Percentiles rank a stretch among this genome's conserved stretches.
Evolutionary conservation across 2,113 vertebrate genomes (phyloP).

Genomic region (Bagarius yarrelli): DNA sequence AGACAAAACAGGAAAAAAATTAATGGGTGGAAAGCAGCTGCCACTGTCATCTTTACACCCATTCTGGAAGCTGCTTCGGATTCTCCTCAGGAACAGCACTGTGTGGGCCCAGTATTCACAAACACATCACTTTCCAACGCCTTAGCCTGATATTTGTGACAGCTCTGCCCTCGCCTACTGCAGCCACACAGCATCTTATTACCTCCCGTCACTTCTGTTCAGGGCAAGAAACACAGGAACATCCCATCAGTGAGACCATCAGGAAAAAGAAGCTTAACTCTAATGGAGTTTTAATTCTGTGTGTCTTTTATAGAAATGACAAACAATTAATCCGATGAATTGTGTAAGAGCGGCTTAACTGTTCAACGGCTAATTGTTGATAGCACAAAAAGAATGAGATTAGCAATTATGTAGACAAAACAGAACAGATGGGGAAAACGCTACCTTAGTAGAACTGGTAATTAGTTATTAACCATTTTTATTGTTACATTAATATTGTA

Average conservation of each 20-base stretch:
- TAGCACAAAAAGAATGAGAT: not conserved
- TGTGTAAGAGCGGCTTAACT: conserved; percentile 7
- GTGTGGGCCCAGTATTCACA: conserved; percentile 43
- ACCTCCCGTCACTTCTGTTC: conserved; percentile 28
- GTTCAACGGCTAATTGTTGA: not conserved
- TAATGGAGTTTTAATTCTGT: conserved; percentile 25
- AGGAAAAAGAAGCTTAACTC: conserved; percentile 11
- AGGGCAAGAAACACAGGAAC: conserved; percentile 17
- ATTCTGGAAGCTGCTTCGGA: conserved; percentile 38
- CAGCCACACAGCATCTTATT: conserved; percentile 42
- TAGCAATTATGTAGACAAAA: conserved; percentile 11
- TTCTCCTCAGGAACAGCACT: conserved; percentile 40
- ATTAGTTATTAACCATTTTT: not conserved
- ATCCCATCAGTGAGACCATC: conserved; percentile 20
- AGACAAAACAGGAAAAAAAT: conserved; percentile 12
- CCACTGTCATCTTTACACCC: conserved; percentile 45
- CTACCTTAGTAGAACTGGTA: too few species aligned
- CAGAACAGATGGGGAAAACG: not conserved
- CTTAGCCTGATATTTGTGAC: conserved; percentile 39
- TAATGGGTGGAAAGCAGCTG: conserved; percentile 35
- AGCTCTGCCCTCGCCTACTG: conserved; percentile 27
- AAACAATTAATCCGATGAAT: conserved; percentile 13
- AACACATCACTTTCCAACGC: conserved; percentile 45
- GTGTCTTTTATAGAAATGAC: conserved; percentile 22
- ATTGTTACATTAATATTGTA: not conserved